Base-by-base conservation (phyloP, 2,888 invertebrate species). In the Gortyna flavago region DNA sequence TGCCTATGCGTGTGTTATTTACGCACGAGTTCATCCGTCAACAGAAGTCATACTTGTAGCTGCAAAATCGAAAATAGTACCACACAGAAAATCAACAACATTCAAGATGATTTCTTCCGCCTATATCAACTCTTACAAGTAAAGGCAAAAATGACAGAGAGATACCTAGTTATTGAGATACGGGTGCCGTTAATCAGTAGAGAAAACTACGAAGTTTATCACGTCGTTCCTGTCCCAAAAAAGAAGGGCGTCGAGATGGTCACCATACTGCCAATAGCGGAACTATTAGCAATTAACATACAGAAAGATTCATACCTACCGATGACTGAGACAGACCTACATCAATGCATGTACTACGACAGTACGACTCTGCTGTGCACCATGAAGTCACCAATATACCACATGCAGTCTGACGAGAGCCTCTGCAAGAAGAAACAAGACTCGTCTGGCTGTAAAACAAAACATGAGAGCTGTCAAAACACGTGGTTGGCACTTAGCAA, bases 61-160 rank as follows among this genome's bases (percentile, higher is more conserved):
- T 87, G 89, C 80, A 87, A 74, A 85, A 16, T 69, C 69, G 0
- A 64, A 69, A 8, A 51, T 64, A 29, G 76, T 72, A 51, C 72
- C 76, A 29, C 57, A 32, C 57, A 25, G 35, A 21, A 57, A 38
- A 69, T 2, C n/a, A 57, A 66, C 41, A 54, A 54, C 54, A 54
- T 54, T 25, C 54, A 54, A 11, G 11, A 54, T 25, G 25, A 54
- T 25, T 54, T 54, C 25, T 54, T 25, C 11, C 25, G 11, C 25
- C 54, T 35, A 35, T 35, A 54, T 25, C 54, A 54, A 4, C 25
- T 54, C 25, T 9, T 25, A 54, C 54, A 54, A 54, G 4, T 11
- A 11, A 25, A 25, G 11, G 54, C 25, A 54, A 54, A 54, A 25
- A 54, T 54, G 54, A 11, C 54, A 25, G 25, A 54, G 11, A 54